Conservation (phyloP, 2,113 vertebrate genomes). For the Hystrix cristata region DNA sequence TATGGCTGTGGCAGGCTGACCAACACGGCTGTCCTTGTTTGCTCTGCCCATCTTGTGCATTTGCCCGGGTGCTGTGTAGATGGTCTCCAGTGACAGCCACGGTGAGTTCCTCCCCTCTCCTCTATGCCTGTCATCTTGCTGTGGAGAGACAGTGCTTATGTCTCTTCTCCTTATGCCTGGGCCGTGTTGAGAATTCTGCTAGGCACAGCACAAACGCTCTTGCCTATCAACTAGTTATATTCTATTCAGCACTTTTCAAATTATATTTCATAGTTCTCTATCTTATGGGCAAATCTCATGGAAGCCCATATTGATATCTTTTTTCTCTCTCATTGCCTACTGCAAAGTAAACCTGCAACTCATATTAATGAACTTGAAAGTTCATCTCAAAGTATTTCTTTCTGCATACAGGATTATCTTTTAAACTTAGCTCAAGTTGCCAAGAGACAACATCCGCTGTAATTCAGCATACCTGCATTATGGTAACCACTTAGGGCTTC, state of each 20-base stretch:
- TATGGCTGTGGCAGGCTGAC: neutral
- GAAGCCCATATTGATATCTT: neutral
- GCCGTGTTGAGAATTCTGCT: neutral
- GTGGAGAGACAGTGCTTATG: neutral
- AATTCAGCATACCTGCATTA: neutral
- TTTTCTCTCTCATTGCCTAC: neutral
- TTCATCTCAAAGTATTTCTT: conserved; percentile 45
- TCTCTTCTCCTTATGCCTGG: neutral
- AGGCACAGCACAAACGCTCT: neutral
- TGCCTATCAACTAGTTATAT: neutral
- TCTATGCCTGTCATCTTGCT: neutral
- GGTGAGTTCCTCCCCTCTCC: neutral
- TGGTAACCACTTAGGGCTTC: neutral
- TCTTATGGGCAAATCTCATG: neutral
- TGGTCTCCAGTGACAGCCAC: neutral
- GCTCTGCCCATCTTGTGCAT: neutral
- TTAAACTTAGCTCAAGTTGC: neutral
- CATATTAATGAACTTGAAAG: conserved; percentile 1
- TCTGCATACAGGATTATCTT: neutral
- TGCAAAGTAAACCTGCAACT: conserved; percentile 12
- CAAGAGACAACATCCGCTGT: neutral
- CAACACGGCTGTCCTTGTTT: neutral
- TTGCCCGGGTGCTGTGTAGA: neutral
- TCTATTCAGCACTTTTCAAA: conserved; percentile 27
- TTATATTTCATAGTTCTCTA: conserved; percentile 25